Evolutionary conservation across 1,140 invertebrate species (phyloP), one percentile per base, ranked within the genome.

Genomic region (Drosophila sproati): DNA sequence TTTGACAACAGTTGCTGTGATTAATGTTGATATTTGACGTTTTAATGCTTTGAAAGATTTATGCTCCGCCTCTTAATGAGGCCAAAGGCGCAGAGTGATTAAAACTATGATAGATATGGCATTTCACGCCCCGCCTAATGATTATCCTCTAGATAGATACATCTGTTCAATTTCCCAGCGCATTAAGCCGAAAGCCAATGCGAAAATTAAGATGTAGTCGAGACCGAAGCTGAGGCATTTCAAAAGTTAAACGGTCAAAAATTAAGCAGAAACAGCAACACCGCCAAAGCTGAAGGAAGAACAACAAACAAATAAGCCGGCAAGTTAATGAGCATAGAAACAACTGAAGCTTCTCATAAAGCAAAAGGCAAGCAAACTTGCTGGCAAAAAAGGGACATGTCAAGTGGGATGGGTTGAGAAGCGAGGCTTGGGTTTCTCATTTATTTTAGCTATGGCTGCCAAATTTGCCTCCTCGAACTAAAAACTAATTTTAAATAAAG

Each of bases 191-290:
- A 75, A 68, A 43, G 32, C 60, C 47, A 12, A 81, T 47, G 41
- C 41, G 50, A 50, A 66, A 64, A 60, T 50, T 50, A 32, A 63
- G 39, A 35, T 37, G 29, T 31, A 4, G 31, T 31, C 7, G 32
- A 10, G 32, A 55, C 35, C 8, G 59, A 51, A 57, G 63, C 35
- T 37, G 12, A 50, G 52, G 73, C 77, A 77, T 78, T 82, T 67
- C 64, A 82, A 74, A 83, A 83, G 77, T 85, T 85, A 85, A 85
- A 80, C 77, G 80, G 80, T 83, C 80, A 83, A 85, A 83, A 83
- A 83, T 83, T 80, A 82, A 82, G 64, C 37, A 66, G 59, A 54
- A 78, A 64, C 78, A 72, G 60, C 67, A 80, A 71, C 71, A 71
- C 5, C 3, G 45, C 60, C 67, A 55, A 34, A 59, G 43, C 43